These are phyloP conservation scores for Ceuthmochares aereus DNA, from an alignment of 2,113 vertebrate species.

Conservation along the genomic window DNA sequence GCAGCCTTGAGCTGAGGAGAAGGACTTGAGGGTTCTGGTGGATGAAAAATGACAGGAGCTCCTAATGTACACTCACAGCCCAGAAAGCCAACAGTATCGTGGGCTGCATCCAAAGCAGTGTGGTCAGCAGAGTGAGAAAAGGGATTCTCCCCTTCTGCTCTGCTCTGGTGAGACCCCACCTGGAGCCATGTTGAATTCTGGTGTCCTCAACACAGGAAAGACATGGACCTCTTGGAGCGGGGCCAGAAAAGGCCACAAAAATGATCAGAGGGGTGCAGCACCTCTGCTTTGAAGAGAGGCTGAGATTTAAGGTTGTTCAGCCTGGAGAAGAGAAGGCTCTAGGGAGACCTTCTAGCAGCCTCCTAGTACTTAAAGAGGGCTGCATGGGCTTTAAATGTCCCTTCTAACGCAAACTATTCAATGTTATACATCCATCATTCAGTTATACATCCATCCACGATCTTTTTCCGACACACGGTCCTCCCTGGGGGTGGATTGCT, in stretches of 20 bases:
- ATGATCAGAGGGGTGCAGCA: neutral
- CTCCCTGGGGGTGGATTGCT: rapidly evolving
- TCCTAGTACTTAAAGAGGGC: rapidly evolving
- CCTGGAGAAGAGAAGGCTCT: rapidly evolving
- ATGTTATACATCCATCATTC: rapidly evolving
- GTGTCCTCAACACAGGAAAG: neutral
- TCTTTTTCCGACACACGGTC: neutral
- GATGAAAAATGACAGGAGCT: neutral
- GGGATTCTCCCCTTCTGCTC: neutral
- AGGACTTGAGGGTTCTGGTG: neutral
- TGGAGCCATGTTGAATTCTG: neutral
- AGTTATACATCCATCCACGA: rapidly evolving
- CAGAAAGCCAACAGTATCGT: rapidly evolving
- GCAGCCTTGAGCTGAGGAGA: neutral
- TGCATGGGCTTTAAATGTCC: rapidly evolving
- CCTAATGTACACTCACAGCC: rapidly evolving
- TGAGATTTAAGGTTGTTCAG: neutral
- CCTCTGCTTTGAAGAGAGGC: too few species aligned
- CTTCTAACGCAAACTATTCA: neutral
- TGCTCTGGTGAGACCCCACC: rapidly evolving
- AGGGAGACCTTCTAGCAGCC: rapidly evolving
- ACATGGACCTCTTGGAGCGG: rapidly evolving
- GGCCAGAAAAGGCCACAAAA: rapidly evolving
- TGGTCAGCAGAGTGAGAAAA: neutral
- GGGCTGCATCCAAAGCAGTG: neutral